These are phyloP conservation scores for Neodiprion virginianus DNA, from an alignment of 1,140 invertebrate genomes.

Conservation along the genomic window DNA sequence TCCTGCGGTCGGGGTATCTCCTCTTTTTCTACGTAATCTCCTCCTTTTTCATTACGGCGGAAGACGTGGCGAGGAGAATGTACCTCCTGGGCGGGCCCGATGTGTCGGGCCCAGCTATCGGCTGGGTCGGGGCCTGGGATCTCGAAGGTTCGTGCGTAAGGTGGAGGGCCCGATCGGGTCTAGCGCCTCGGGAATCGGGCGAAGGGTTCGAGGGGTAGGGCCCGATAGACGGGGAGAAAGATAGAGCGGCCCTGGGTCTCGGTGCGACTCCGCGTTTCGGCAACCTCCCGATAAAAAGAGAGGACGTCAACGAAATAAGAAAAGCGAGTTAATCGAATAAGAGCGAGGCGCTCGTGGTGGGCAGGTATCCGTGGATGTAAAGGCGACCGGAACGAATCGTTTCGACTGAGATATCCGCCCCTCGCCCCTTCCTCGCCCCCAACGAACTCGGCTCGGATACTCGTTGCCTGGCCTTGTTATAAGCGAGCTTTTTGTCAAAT, in stretches of 20 bases:
- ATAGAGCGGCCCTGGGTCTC: not conserved
- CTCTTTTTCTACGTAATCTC: no score
- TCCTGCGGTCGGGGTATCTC: no score
- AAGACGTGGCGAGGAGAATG: not conserved
- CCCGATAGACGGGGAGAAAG: not conserved
- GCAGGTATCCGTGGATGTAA: constrained; percentile 14
- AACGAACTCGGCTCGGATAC: not conserved
- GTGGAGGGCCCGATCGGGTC: no score
- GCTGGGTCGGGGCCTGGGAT: no score
- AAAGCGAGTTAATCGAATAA: constrained; percentile 35
- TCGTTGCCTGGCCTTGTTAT: no score
- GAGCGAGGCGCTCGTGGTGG: constrained; percentile 33
- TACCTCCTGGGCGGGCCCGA: not conserved
- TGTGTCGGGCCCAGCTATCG: no score
- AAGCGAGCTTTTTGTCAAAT: no score
- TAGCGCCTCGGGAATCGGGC: not conserved
- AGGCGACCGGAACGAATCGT: constrained; percentile 28
- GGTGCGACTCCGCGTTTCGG: not conserved
- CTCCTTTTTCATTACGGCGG: no score
- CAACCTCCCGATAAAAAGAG: not conserved
- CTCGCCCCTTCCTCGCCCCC: constrained; percentile 5
- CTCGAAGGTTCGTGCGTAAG: no score
- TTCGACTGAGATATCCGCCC: not conserved
- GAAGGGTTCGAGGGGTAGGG: no score
- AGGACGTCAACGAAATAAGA: constrained; percentile 22